Percentiles rank a stretch among this genome's conserved stretches.
These are phyloP conservation scores for Eupithecia abbreviata DNA, from an alignment of 2,888 invertebrate species.

Conservation along the genomic window DNA sequence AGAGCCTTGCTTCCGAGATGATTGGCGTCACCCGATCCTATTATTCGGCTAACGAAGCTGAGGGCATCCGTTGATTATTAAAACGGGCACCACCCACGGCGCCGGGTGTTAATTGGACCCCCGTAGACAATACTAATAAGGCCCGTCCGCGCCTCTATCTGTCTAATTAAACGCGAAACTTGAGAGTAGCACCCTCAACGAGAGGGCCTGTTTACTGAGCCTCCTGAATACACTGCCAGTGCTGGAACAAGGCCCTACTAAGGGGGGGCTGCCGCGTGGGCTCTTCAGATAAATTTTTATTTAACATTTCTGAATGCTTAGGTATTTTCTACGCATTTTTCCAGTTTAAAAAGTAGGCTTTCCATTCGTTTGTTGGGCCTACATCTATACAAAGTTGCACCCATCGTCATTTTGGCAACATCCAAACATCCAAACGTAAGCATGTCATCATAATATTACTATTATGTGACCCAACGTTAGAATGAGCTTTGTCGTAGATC, in stretches of 20 bases:
- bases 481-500: not conserved
- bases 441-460: too few relatives aligned
- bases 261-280: not conserved
- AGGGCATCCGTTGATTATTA: conserved; percentile 82
- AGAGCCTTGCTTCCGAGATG: conserved; percentile 16
- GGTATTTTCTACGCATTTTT: too few relatives aligned
- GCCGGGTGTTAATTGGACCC: conserved; percentile 83
- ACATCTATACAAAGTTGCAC: too few relatives aligned
- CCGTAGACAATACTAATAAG: conserved; percentile 85
- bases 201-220: conserved; percentile 77
- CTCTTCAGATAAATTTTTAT: not conserved
- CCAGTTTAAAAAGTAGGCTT: too few relatives aligned
- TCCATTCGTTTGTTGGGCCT: too few relatives aligned
- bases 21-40: conserved; percentile 70
- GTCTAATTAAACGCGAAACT: conserved; percentile 84
- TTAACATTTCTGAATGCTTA: not conserved
- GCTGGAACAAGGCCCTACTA: conserved; percentile 9
- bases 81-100: conserved; percentile 78
- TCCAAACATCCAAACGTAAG: too few relatives aligned
- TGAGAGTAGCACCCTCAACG: conserved; percentile 82
- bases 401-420: too few relatives aligned
- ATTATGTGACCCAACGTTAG: too few relatives aligned
- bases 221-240: conserved; percentile 76
- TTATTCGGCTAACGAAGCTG: conserved; percentile 81
- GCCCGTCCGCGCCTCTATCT: conserved; percentile 83